Evolutionary conservation across 2,888 invertebrate genomes (phyloP).

Genomic region (Tanypteryx hageni): DNA sequence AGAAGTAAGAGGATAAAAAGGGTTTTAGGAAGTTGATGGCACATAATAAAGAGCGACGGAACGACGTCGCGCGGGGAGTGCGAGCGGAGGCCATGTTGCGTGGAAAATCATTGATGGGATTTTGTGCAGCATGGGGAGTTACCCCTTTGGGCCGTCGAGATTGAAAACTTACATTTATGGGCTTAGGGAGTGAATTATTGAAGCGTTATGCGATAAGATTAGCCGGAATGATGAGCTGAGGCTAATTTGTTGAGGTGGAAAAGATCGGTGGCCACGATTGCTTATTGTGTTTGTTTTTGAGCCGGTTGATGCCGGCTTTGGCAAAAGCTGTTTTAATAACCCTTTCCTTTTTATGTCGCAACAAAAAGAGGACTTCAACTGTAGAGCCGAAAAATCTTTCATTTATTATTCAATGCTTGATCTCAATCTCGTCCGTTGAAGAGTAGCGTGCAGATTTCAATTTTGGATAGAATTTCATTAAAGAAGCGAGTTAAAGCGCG

Average conservation of each 20-base stretch:
- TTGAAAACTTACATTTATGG: slow-evolving; percentile 19
- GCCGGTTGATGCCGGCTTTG: too few species aligned
- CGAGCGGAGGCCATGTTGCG: neutral
- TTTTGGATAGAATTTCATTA: too few species aligned
- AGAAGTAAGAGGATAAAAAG: slow-evolving; percentile 12
- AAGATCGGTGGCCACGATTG: neutral
- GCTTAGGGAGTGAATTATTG: neutral
- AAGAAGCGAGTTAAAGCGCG: too few species aligned
- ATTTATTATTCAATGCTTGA: too few species aligned
- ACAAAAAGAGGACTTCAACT: too few species aligned
- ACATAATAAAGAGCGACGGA: neutral
- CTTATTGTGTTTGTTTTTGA: neutral
- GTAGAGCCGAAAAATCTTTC: too few species aligned
- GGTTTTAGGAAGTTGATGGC: slow-evolving; percentile 19
- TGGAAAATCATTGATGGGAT: slow-evolving; percentile 19
- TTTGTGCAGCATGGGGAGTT: neutral
- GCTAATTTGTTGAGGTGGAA: neutral
- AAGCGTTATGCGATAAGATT: neutral
- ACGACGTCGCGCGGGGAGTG: neutral
- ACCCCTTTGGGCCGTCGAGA: neutral
- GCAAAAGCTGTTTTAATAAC: too few species aligned
- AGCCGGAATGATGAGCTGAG: neutral
- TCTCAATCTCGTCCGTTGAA: too few species aligned
- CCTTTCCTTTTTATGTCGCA: too few species aligned
- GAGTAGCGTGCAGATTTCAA: too few species aligned